Conservation (phyloP, 2,113 vertebrate species). For the Lepidothrix coronata region DNA sequence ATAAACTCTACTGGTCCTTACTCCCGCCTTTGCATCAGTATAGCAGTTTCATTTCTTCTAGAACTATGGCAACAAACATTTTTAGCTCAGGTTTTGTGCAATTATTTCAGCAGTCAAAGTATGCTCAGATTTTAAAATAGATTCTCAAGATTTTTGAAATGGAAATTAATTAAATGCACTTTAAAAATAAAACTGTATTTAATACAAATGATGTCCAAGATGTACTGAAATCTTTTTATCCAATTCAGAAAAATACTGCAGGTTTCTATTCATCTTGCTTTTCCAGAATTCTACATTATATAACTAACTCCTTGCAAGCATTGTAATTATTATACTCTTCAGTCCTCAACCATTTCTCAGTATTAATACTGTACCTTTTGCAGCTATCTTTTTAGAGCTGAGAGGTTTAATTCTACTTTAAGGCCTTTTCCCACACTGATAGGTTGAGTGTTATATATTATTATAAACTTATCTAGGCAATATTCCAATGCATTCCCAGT, state of each 20-base stretch:
- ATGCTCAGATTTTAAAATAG: background rate
- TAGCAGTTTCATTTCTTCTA: background rate
- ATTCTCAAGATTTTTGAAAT: background rate
- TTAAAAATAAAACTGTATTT: background rate
- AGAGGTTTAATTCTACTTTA: background rate
- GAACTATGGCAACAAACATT: slow-evolving; percentile 35
- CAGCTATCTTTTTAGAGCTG: background rate
- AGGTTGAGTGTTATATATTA: background rate
- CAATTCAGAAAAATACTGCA: background rate
- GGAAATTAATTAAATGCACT: background rate
- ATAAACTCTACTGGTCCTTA: background rate
- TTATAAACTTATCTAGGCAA: background rate
- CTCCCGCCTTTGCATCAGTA: background rate
- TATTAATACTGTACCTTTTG: background rate
- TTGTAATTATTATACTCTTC: background rate
- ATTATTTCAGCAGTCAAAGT: background rate
- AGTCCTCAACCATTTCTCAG: background rate
- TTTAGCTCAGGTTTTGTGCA: background rate
- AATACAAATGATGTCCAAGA: background rate
- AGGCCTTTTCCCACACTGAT: background rate
- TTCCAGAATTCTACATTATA: background rate
- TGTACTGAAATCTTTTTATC: background rate
- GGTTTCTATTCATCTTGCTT: background rate
- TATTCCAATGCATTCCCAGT: background rate
- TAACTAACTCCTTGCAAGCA: background rate